Conservation (phyloP, 2,888 invertebrate genomes). For the Phaonia tiefii region DNA sequence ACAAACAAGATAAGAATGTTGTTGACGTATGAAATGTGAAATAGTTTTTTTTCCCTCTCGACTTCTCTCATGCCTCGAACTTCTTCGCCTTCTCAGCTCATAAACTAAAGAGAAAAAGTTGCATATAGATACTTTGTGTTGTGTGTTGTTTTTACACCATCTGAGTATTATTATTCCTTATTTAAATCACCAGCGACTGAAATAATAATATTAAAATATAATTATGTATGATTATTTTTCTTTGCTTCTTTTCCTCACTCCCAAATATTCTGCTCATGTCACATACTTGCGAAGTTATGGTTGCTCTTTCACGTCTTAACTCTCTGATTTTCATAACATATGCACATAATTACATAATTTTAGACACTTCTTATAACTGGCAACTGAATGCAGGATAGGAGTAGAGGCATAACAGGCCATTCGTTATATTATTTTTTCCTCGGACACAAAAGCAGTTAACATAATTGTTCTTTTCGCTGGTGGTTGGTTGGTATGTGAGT, state of each 20-base stretch:
- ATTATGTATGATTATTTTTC: conserved; percentile 47
- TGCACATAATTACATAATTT: conserved; percentile 29
- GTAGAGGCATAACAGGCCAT: conserved; percentile 15
- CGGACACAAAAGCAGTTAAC: conserved; percentile 33
- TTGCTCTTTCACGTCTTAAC: too few species aligned
- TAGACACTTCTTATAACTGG: not conserved
- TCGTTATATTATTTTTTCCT: conserved; percentile 8
- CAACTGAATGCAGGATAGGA: not conserved
- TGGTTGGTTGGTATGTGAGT: too few species aligned
- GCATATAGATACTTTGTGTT: too few species aligned
- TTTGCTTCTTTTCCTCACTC: conserved; percentile 11
- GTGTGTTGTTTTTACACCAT: too few species aligned
- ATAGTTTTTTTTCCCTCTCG: conserved; percentile 43
- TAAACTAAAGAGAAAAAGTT: not conserved
- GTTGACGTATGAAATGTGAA: conserved; percentile 65
- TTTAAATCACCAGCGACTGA: conserved; percentile 47
- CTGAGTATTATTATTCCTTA: not conserved
- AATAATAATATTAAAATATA: conserved; percentile 57
- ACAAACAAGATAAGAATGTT: conserved; percentile 63
- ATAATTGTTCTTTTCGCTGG: conserved; percentile 23
- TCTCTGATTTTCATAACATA: not conserved
- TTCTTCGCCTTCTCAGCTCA: too few species aligned
- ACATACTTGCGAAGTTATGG: conserved; percentile 45
- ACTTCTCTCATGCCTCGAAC: not conserved
- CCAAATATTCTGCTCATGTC: conserved; percentile 41